Base-by-base conservation (phyloP, 1,140 invertebrate species). In the Trichoplusia ni region DNA sequence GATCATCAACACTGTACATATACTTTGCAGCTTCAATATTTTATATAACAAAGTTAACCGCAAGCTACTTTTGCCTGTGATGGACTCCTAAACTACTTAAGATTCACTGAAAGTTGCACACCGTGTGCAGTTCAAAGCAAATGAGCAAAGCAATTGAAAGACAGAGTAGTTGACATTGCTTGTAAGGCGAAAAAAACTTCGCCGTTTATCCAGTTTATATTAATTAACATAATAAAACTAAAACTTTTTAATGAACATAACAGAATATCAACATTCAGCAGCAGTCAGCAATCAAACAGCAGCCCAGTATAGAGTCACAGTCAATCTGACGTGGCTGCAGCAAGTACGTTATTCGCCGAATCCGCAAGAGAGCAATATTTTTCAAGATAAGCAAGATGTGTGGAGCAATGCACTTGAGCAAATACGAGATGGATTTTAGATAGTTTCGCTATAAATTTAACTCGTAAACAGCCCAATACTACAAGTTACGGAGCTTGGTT, bases 311-410 rank as follows among this genome's bases (percentile, higher is more conserved):
- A 3, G 7, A 7, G 25, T 27, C 29, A 25, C 7, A 40, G 47
- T 51, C 51, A 40, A 40, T 56, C 21, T 16, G 51, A 54, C 46
- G 23, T 35, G 37, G 25, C 37, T 63, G 38, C 47, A 53, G 31
- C 19, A 13, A 21, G 18, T 40, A 47, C 31, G 35, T 44, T 54
- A 53, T 53, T 54, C 18, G 35, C 27, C 5, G 18, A 47, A 53
- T 44, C 18, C 61, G n/a, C 38, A 7, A 23, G 49, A 44, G 53
- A 29, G 27, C 37, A 53, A 66, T 66, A 66, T 66, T 60, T 66
- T 37, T 21, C 14, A 31, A 66, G 64, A 66, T 66, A 66, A 66
- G 47, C 29, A 53, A 60, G 64, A 66, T 66, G 37, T 66, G 64
- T 66, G 53, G 64, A 47, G 25, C 47, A 29, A 51, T 60, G 64